Percentiles rank a stretch among this genome's conserved stretches.
Evolutionary conservation across 2,113 vertebrate genomes (phyloP).

Genomic region (Baryphthengus martii): DNA sequence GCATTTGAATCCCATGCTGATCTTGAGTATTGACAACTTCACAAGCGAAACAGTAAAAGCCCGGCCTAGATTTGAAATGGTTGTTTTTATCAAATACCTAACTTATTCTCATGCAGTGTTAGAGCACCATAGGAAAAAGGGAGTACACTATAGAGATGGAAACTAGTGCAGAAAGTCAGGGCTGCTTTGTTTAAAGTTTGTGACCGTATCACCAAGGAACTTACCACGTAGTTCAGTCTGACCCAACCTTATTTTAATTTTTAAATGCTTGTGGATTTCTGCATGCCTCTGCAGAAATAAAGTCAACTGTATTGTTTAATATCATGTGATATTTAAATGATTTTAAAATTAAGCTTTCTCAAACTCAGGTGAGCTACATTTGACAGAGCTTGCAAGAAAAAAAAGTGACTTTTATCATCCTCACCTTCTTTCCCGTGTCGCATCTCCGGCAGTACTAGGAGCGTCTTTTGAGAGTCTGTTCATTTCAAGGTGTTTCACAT

Average conservation of each 20-base stretch:
- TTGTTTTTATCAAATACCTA: not conserved
- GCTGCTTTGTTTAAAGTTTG: not conserved
- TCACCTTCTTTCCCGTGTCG: accelerated
- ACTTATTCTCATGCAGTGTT: not conserved
- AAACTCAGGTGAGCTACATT: not conserved
- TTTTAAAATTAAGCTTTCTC: not conserved
- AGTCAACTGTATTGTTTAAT: not conserved
- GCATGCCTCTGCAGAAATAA: not conserved
- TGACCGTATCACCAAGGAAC: not conserved
- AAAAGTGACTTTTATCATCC: not conserved
- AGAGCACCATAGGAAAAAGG: not conserved
- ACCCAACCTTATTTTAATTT: not conserved
- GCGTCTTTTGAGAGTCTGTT: not conserved
- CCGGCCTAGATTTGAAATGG: not conserved
- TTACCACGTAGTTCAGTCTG: not conserved
- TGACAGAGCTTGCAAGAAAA: not conserved
- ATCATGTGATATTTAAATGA: not conserved
- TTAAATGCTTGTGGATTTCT: not conserved
- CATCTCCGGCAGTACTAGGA: not conserved
- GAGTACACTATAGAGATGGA: not conserved
- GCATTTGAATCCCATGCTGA: not conserved
- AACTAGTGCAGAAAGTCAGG: not conserved
- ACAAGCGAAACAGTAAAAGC: not conserved
- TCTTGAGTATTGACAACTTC: not conserved
- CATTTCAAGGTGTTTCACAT: not conserved